Conservation (phyloP, 1,140 invertebrate species). For the Drosophila tsacasi region DNA sequence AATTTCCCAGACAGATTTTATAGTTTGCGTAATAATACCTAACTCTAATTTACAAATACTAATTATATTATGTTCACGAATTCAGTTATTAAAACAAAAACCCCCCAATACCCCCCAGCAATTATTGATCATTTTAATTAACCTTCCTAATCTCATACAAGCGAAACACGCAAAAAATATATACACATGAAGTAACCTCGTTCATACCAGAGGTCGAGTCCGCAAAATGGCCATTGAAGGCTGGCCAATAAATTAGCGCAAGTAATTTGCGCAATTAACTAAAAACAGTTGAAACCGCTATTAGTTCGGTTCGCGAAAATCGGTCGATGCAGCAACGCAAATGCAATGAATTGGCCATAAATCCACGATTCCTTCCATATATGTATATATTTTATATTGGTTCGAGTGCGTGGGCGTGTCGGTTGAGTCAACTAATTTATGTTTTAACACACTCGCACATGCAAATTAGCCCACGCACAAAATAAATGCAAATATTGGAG, state of each 20-base stretch:
- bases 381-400: too few species aligned
- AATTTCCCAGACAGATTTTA: not conserved
- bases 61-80: not conserved
- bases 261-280: constrained; percentile 76
- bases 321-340: constrained; percentile 24
- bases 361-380: constrained; percentile 29
- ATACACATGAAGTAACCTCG: too few species aligned
- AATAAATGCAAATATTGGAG: constrained; percentile 49
- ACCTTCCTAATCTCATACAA: not conserved
- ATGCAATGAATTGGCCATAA: constrained; percentile 64
- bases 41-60: not conserved
- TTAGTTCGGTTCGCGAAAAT: constrained; percentile 50
- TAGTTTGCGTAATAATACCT: not conserved
- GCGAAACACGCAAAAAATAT: not conserved
- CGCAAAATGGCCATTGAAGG: constrained; percentile 42
- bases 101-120: not conserved
- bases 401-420: constrained; percentile 23
- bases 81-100: not conserved
- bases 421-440: constrained; percentile 62
- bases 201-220: constrained; percentile 6
- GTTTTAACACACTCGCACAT: constrained; percentile 72
- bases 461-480: constrained; percentile 67
- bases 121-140: constrained; percentile 9
- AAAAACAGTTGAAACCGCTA: constrained; percentile 52
- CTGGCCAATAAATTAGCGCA: constrained; percentile 66